Conservation (phyloP, 1,140 invertebrate species). For the Pseudomyrmex pallidus region DNA sequence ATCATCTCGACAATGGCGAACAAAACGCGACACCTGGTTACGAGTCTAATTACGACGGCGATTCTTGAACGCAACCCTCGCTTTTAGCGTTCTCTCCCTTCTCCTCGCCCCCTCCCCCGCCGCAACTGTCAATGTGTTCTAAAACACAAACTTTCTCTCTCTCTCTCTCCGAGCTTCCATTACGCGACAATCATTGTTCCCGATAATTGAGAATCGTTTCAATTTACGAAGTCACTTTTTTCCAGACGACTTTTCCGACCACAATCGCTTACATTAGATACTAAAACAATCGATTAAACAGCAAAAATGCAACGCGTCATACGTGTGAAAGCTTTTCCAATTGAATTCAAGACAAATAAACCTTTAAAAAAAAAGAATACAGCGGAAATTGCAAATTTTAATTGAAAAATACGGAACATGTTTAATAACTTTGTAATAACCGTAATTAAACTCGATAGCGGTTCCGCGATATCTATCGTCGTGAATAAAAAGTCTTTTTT, state of each 20-base stretch:
- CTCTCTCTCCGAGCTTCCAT: neutral
- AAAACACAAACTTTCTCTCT: slow-evolving; percentile 40
- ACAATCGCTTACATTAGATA: neutral
- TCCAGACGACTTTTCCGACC: neutral
- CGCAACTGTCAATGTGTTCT: neutral
- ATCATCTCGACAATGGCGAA: slow-evolving; percentile 59
- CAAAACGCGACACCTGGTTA: slow-evolving; percentile 72
- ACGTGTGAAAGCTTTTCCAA: too few species aligned
- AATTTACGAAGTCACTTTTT: slow-evolving; percentile 11
- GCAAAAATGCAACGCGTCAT: too few species aligned
- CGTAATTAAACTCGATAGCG: neutral
- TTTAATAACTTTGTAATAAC: neutral
- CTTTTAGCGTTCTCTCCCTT: slow-evolving; percentile 9
- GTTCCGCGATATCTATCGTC: neutral
- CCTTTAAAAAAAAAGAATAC: neutral
- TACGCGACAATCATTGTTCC: slow-evolving; percentile 17
- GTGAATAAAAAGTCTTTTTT: slow-evolving; percentile 20
- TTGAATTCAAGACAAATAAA: neutral
- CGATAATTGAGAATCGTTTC: slow-evolving; percentile 26
- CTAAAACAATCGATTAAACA: neutral
- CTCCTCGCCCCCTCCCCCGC: neutral
- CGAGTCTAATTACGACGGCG: slow-evolving; percentile 70
- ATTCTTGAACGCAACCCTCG: slow-evolving; percentile 39
- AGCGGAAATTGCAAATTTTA: too few species aligned
- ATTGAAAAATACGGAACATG: too few species aligned